Percentiles rank a stretch among this genome's conserved stretches.
phyloP scores from a whole-genome alignment of 2,888 invertebrate species.

The Tetranychus truncatus region DNA sequence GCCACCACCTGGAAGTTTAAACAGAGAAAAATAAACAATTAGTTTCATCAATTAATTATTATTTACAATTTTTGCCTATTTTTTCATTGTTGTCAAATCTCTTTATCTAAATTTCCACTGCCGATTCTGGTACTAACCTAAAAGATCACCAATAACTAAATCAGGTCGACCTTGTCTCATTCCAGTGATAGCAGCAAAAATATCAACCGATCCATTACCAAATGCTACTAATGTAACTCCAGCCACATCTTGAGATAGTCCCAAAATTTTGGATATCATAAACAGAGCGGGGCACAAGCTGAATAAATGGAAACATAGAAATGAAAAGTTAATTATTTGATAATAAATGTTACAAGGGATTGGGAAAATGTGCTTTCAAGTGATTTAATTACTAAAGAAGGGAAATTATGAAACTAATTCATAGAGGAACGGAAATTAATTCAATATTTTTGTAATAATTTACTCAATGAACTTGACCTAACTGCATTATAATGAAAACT shows the following conservation, averaged over 20 bases:
- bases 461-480: constrained; percentile 2
- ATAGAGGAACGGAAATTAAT: background rate
- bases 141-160: constrained; percentile 33
- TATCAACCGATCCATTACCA: constrained; percentile 51
- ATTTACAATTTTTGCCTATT: background rate
- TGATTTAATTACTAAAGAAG: too few species aligned
- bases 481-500: background rate
- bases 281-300: constrained; percentile 42
- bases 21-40: background rate
- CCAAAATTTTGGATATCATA: constrained; percentile 36
- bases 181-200: constrained; percentile 44
- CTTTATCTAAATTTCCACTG: too few species aligned
- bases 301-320: constrained; percentile 9
- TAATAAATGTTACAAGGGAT: too few species aligned
- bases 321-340: too few species aligned
- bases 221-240: constrained; percentile 52
- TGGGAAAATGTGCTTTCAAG: too few species aligned
- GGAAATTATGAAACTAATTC: too few species aligned
- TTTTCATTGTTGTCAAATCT: background rate
- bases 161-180: constrained; percentile 32
- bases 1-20: constrained; percentile 38
- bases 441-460: background rate
- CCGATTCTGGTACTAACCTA: constrained; percentile 29
- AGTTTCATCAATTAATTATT: background rate
- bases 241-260: constrained; percentile 40